phyloP scores from a whole-genome alignment of 2,888 invertebrate species.

The Apotomis capreana region DNA sequence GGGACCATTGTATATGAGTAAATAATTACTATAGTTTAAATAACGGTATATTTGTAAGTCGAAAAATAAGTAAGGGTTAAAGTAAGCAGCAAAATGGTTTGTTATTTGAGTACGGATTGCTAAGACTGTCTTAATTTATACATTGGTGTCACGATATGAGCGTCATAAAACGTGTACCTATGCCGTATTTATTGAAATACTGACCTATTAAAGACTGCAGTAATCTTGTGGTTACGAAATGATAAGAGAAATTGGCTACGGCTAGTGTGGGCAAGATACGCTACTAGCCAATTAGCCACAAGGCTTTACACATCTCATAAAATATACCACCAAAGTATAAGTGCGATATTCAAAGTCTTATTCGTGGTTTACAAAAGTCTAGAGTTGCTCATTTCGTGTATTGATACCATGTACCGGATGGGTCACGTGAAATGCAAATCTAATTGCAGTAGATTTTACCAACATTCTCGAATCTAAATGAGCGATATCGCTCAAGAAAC shows the following conservation, averaged over 20 bases:
- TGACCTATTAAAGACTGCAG: conserved; percentile 22
- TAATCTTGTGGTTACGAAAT: conserved; percentile 25
- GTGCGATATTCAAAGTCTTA: neutral
- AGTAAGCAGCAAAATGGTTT: neutral
- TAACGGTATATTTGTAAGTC: too few species aligned
- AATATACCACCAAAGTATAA: neutral
- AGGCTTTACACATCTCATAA: neutral
- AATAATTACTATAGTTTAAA: too few species aligned
- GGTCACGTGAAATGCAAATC: conserved; percentile 12
- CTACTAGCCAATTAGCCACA: neutral
- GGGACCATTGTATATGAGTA: neutral
- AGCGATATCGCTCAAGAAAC: neutral
- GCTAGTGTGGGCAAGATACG: neutral
- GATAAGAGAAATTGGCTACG: conserved; percentile 12
- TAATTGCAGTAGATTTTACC: conserved; percentile 18
- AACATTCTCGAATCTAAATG: conserved; percentile 28
- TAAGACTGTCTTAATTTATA: conserved; percentile 11
- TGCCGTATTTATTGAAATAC: conserved; percentile 15
- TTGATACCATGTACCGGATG: neutral
- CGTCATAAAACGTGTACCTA: conserved; percentile 5
- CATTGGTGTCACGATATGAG: conserved; percentile 1
- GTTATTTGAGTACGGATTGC: neutral
- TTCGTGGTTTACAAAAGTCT: neutral
- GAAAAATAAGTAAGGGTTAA: neutral
- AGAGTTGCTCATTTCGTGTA: neutral